A percentile compares a stretch with the other conserved stretches of the same genome.
These are phyloP conservation scores for Parnassius glacialis DNA, from an alignment of 2,888 invertebrate genomes.

Conservation along the genomic window DNA sequence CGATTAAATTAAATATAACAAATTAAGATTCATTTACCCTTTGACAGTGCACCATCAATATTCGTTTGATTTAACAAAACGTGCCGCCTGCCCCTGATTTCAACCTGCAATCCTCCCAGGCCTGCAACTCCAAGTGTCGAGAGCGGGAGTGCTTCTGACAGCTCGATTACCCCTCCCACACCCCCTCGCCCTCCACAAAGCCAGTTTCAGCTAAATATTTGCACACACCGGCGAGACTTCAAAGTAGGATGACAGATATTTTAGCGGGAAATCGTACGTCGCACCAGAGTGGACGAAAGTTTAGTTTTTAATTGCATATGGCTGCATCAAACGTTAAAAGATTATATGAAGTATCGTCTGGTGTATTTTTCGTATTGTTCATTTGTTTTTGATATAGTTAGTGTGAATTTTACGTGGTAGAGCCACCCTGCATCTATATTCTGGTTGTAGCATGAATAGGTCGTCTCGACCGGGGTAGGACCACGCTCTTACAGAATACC, in stretches of 20 bases:
- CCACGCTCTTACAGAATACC: too few relatives aligned
- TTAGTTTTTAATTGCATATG: constrained; percentile 10
- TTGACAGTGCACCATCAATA: constrained; percentile 17
- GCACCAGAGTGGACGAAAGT: neutral
- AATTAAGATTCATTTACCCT: constrained; percentile 13
- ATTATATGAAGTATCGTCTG: too few relatives aligned
- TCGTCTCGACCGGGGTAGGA: too few relatives aligned
- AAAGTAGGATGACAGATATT: constrained; percentile 21
- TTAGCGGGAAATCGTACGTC: constrained; percentile 21
- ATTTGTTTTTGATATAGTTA: too few relatives aligned
- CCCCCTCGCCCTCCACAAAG: constrained; percentile 17
- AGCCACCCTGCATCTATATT: too few relatives aligned
- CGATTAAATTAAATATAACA: neutral
- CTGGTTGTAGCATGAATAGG: too few relatives aligned
- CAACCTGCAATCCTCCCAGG: constrained; percentile 35
- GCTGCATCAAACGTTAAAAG: too few relatives aligned
- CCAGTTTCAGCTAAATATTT: constrained; percentile 20
- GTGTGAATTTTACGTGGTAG: too few relatives aligned
- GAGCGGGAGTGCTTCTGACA: constrained; percentile 43
- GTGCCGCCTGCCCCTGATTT: constrained; percentile 14
- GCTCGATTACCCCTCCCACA: constrained; percentile 46
- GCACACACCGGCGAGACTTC: constrained; percentile 12
- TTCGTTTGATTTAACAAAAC: constrained; percentile 16
- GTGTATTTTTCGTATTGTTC: too few relatives aligned
- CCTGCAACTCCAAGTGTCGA: constrained; percentile 31